Conservation (phyloP, 2,888 invertebrate genomes). For the Cryptophagus acutangulus region DNA sequence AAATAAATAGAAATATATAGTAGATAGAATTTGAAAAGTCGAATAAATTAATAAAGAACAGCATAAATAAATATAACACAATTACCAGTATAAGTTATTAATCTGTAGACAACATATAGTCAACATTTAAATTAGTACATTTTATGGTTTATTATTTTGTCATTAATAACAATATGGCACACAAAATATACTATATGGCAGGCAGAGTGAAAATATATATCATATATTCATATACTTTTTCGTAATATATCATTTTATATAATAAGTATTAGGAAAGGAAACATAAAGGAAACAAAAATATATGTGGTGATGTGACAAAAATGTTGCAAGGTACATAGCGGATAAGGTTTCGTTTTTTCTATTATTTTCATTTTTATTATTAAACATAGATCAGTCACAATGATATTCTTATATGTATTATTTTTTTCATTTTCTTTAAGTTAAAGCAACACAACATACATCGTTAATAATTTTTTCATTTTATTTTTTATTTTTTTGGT, state of each 20-base stretch:
- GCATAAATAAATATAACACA: slow-evolving; percentile 38
- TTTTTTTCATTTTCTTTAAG: too few species aligned
- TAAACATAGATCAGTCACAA: slow-evolving; percentile 46
- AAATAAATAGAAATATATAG: slow-evolving; percentile 32
- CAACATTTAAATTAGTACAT: slow-evolving; percentile 46
- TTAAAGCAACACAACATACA: slow-evolving; percentile 51
- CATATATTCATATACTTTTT: slow-evolving; percentile 15
- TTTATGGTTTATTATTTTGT: slow-evolving; percentile 21
- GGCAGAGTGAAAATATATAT: slow-evolving; percentile 36
- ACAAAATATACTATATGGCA: slow-evolving; percentile 35
- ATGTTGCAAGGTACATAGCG: slow-evolving; percentile 48
- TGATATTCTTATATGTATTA: slow-evolving; percentile 32
- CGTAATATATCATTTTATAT: slow-evolving; percentile 4
- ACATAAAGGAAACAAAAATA: slow-evolving; percentile 30
- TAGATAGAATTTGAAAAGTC: slow-evolving; percentile 13
- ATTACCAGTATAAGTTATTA: slow-evolving; percentile 42
- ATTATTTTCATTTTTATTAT: slow-evolving; percentile 22
- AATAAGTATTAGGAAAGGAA: slow-evolving; percentile 18
- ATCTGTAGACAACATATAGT: slow-evolving; percentile 43
- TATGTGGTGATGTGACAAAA: slow-evolving; percentile 28
- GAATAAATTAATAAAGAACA: slow-evolving; percentile 29
- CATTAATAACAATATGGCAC: slow-evolving; percentile 35
- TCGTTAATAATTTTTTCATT: slow-evolving; percentile 42
- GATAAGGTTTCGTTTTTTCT: slow-evolving; percentile 40
- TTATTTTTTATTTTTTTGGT: too few species aligned